Base-by-base conservation (phyloP, 1,140 invertebrate genomes). In the Luehdorfia chinensis region DNA sequence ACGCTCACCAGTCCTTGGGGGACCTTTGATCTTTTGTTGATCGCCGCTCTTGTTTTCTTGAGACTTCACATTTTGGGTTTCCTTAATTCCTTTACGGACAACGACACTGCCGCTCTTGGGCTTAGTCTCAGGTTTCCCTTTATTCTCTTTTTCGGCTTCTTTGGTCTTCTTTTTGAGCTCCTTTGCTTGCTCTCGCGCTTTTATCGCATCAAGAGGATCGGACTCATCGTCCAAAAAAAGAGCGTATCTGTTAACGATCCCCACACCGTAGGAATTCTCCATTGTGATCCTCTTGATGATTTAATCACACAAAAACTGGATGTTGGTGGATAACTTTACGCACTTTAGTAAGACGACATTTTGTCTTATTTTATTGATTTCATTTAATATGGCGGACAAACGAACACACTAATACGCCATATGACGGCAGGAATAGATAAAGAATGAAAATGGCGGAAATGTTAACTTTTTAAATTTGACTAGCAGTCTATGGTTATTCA, bases 231-330 rank as follows among this genome's bases (percentile, higher is more conserved):
- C 93, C 79, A 96, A 91, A 86, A 96, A 96, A 85, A 97, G 91
- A 85, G 92, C 94, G 89, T 95, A 98, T 89, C 96, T 94, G 89
- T 98, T 98, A 71, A 92, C 92, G 59, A 96, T 92, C 63, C 94
- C 94, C 84, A 97, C 94, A 79, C 95, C 96, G 91, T 97, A 98
- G 73, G 93, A 90, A 89, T 93, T 94, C 89, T 97, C 96, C 96
- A 98, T 98, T 72, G 73, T 86, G 77, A 84, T 83, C 73, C 75
- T 75, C 75, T 87, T 84, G 76, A 85, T 83, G 75, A 74, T 84
- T 84, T 75, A 76, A 74, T 75, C 70, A 79, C 80, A 85, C 84
- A 84, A 81, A 75, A 75, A 76, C 74, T 78, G 72, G 85, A 87
- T 87, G 85, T 83, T 84, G 62, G 55, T 80, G 79, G 85, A 87